Evolutionary conservation across 2,797 vertebrate genomes (phyloP).

Genomic region (Mionectes olivaceus): DNA sequence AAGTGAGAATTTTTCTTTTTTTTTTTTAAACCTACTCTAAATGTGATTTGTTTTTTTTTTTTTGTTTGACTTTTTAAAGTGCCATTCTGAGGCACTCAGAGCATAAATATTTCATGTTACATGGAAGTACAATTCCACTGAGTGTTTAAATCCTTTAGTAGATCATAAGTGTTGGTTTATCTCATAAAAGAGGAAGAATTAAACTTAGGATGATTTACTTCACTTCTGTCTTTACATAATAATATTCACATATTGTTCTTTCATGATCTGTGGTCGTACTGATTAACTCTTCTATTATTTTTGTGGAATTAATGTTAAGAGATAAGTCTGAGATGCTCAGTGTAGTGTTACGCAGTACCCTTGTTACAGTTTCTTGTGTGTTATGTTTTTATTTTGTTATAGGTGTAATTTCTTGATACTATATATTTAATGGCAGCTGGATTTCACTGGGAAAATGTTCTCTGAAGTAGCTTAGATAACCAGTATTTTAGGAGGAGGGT

Average conservation of each 20-base stretch:
- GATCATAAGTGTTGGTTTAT: neutral
- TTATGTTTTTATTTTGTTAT: neutral
- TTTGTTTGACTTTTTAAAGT: neutral
- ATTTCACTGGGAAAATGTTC: neutral
- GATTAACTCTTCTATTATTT: neutral
- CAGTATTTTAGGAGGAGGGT: neutral
- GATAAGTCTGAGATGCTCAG: neutral
- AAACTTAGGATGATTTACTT: neutral
- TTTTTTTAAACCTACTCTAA: neutral
- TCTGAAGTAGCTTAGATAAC: neutral
- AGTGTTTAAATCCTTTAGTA: neutral
- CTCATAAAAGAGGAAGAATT: neutral
- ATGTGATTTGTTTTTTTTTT: neutral
- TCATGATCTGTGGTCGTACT: neutral
- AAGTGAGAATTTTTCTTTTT: conserved; percentile 80
- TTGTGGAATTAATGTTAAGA: neutral
- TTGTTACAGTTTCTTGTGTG: neutral
- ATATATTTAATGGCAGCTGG: neutral
- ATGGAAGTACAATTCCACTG: neutral
- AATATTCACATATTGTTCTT: neutral
- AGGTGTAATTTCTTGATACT: neutral
- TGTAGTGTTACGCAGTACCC: accelerated
- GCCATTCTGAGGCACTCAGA: neutral
- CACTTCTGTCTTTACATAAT: neutral
- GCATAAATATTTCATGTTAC: neutral